Conservation (phyloP, 2,797 vertebrate genomes). For the Acanthis flammea region DNA sequence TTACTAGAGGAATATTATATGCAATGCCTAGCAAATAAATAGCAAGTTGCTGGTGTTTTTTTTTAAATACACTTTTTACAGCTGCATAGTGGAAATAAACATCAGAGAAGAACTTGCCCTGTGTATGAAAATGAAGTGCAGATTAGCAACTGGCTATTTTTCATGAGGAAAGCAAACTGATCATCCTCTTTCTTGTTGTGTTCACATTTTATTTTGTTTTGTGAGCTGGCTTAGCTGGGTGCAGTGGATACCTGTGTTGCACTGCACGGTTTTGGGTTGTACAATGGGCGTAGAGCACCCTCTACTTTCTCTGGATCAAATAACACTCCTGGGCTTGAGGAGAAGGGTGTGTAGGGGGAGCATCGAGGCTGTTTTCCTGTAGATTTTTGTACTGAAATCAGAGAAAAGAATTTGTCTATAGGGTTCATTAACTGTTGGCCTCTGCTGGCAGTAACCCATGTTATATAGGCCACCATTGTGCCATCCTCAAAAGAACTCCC, state of each 20-base stretch:
- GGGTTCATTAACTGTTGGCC: constrained; percentile 92
- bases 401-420: constrained; percentile 87
- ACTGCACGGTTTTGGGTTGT: constrained; percentile 1
- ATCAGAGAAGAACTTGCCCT: neutral
- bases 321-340: constrained; percentile 62
- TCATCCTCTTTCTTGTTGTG: neutral
- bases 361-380: constrained; percentile 65
- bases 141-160: neutral
- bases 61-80: neutral
- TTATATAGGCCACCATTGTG: constrained; percentile 92
- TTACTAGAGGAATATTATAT: neutral
- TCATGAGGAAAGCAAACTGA: neutral
- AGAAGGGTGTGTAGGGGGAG: constrained; percentile 24
- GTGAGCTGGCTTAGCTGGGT: neutral
- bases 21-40: neutral
- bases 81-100: neutral
- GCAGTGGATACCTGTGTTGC: neutral
- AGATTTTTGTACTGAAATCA: constrained; percentile 84
- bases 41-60: neutral
- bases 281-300: constrained; percentile 87
- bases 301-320: constrained; percentile 82
- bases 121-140: neutral
- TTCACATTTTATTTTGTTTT: neutral
- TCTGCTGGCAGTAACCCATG: constrained; percentile 93
- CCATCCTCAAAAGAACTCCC: constrained; percentile 93